Evolutionary conservation across 2,797 vertebrate species (phyloP).

Genomic region (Leuciscus waleckii): DNA sequence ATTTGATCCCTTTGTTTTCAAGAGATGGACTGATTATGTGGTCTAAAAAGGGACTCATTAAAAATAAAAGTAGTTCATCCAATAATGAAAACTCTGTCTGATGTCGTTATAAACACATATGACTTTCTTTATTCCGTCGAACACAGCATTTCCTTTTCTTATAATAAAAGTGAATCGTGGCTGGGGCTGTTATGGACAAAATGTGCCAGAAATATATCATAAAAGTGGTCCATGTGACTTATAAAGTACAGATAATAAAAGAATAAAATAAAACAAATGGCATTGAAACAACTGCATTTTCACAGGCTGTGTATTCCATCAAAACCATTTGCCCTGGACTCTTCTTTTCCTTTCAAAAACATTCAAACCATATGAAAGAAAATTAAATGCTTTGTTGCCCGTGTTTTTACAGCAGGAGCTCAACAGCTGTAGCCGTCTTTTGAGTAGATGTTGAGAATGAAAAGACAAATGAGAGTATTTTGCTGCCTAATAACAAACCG

Average conservation of each 20-base stretch:
- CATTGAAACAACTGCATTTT: not conserved
- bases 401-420: not conserved
- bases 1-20: conserved; percentile 14
- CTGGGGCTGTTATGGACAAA: not conserved
- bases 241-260: too few relatives aligned
- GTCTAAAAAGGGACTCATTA: conserved; percentile 28
- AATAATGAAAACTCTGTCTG: not conserved
- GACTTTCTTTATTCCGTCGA: not conserved
- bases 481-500: not conserved
- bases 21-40: conserved; percentile 7
- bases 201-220: not conserved
- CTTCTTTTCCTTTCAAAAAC: not conserved
- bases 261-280: not conserved
- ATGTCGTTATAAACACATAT: not conserved
- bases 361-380: conserved; percentile 9
- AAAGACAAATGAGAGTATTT: conserved; percentile 6
- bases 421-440: not conserved
- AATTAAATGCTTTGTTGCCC: not conserved
- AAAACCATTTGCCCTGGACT: not conserved
- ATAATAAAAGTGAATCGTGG: not conserved
- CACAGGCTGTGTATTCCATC: not conserved
- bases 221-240: not conserved
- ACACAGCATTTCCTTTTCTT: not conserved
- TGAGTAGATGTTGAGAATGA: not conserved
- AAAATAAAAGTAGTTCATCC: not conserved